Evolutionary conservation across 2,797 vertebrate species (phyloP), one percentile per base, ranked within the genome.

Genomic region (Ara ararauna): DNA sequence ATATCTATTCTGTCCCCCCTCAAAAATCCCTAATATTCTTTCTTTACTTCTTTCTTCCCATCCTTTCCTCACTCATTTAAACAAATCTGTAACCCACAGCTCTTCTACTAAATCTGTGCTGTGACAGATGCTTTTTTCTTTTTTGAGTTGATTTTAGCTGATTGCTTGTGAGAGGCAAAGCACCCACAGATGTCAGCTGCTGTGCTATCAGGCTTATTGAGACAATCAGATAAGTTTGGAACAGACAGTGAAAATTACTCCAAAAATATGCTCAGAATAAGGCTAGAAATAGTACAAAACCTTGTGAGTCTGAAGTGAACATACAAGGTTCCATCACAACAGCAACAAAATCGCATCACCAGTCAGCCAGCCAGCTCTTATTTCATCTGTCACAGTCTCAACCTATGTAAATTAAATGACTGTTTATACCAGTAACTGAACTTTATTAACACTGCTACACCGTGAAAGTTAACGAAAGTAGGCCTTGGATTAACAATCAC

Each of bases 121-220:
- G 29, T 80, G 81, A 76, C 64, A 50, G 48, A 50, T 50, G 26
- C 15, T 27, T 27, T 50, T 26, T 10, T 32, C 60, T 82, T 84
- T 81, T 85, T 56, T 51, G n/a, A 80, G 44, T 67, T 83, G 53
- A 83, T 96, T 93, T 81, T 81, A 90, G 56, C 51, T 81, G 80
- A 77, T 51, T 66, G 76, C 51, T 91, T 93, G 56, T 45, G 67
- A 93, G 78, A 91, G 66, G 40, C 74, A 92, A 91, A 94, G 70
- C 60, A 90, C 21, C 32, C 86, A 62, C 95, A 94, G 84, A 89
- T 87, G 87, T 91, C 91, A 96, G 90, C 80, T 90, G 70, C 73
- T 83, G n/a, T 85, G 94, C 45, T 82, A 34, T 67, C 61, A 90
- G 48, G 54, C 45, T 89, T 85, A 68, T 23, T 54, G 66, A 94